Evolutionary conservation across 2,888 invertebrate genomes (phyloP), one percentile per base, ranked within the genome.

Genomic region (Orgyia antiqua): DNA sequence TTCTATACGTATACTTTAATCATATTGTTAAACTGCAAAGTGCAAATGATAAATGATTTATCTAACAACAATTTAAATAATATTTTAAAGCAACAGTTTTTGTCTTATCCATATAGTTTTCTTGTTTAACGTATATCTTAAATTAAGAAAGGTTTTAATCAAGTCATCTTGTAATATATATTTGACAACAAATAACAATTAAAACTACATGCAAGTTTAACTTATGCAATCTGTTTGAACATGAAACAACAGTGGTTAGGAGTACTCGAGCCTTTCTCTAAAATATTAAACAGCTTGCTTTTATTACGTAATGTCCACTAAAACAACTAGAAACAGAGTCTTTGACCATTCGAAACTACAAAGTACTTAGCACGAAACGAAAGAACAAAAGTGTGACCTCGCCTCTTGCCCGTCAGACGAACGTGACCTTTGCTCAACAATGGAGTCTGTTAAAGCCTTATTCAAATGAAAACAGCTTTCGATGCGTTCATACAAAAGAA

Each of bases 341-440:
- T 41, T 34, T 45, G 50, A 45, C 47, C 50, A 45, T 33, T 47
- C 38, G 25, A 40, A 40, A 42, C 34, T 33, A 40, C 34, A 45
- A 45, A 42, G 48, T 43, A 43, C 39, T 39, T 34, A 19, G 34
- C 38, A 56, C 48, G 47, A 54, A 62, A 62, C 58, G 54, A 62
- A 61, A 62, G 61, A 63, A 58, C 51, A 42, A 48, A 47, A 44
- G 41, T 36, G 34, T 60, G 63, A 69, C 71, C 69, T 62, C 70
- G 63, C 31, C 35, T 45, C 53, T 34, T 52, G 43, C 42, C 41
- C 42, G 36, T 37, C 40, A 49, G 51, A 49, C 50, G 51, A 51
- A 44, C 66, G 57, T 71, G 72, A 71, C 72, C 71, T 72, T 70
- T 70, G 63, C 47, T 41, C 58, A 73, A 75, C 74, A 75, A 75